A percentile compares a stretch with the other conserved stretches of the same genome.
These are phyloP conservation scores for Drosophila merina DNA, from an alignment of 2,888 invertebrate species.

Conservation along the genomic window DNA sequence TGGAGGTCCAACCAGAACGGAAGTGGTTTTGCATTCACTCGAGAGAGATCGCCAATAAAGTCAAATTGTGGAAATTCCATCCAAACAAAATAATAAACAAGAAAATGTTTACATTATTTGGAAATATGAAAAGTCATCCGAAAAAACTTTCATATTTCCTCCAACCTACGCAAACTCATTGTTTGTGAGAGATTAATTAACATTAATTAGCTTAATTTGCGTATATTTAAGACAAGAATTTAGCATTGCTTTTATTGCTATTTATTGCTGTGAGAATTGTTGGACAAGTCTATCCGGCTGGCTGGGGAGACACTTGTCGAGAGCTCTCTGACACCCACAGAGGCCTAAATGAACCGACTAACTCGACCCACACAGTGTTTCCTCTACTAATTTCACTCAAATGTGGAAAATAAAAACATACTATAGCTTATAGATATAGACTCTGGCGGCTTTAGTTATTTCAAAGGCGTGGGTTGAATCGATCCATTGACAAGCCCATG, in stretches of 20 bases:
- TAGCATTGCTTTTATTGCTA: slow-evolving; percentile 56
- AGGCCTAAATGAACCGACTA: background rate
- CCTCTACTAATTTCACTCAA: slow-evolving; percentile 33
- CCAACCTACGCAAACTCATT: too few relatives aligned
- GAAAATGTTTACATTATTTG: background rate
- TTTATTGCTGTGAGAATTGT: slow-evolving; percentile 69
- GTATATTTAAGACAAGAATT: slow-evolving; percentile 35
- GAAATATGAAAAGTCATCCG: background rate
- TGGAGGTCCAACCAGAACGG: slow-evolving; percentile 33
- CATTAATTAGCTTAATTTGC: slow-evolving; percentile 35
- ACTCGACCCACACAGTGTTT: slow-evolving; percentile 32
- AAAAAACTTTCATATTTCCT: slow-evolving; percentile 29
- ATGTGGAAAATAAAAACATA: slow-evolving; percentile 17
- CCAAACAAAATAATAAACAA: background rate
- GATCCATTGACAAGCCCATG: slow-evolving; percentile 34
- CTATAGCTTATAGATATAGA: background rate
- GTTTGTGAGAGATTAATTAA: slow-evolving; percentile 43
- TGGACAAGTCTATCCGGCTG: slow-evolving; percentile 28
- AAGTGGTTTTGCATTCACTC: slow-evolving; percentile 30
- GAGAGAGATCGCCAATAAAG: slow-evolving; percentile 13
- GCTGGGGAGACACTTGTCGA: slow-evolving; percentile 8
- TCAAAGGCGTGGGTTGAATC: slow-evolving; percentile 24
- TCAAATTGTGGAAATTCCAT: background rate
- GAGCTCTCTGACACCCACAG: slow-evolving; percentile 26
- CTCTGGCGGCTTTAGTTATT: too few relatives aligned